Evolutionary conservation across 2,113 vertebrate genomes (phyloP).

Genomic region (Cepphus grylle): DNA sequence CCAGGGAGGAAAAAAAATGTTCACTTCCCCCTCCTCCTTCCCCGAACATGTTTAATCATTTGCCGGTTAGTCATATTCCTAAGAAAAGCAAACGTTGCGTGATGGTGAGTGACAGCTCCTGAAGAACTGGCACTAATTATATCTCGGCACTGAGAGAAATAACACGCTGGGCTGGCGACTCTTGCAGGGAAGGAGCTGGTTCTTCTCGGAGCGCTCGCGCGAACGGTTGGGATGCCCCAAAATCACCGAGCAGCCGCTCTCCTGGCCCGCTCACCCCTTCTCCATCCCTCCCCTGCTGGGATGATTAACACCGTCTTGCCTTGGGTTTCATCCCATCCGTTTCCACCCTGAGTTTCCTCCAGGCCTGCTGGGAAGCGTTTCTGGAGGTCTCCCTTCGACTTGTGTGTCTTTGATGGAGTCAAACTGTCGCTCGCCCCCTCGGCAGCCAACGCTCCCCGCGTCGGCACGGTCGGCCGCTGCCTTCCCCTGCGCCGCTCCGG

Average conservation of each 20-base stretch:
- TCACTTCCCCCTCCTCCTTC: not conserved
- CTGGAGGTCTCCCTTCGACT: accelerated
- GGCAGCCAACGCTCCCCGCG: not conserved
- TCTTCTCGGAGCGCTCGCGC: accelerated
- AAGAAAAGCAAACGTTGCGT: not conserved
- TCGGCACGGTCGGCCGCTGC: accelerated
- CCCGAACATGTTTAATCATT: not conserved
- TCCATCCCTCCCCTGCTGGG: not conserved
- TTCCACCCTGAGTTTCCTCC: not conserved
- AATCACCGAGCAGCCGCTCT: not conserved
- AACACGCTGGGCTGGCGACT: not conserved
- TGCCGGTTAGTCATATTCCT: not conserved
- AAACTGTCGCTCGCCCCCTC: not conserved
- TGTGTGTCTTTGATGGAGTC: not conserved
- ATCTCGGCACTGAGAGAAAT: not conserved
- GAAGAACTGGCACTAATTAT: not conserved
- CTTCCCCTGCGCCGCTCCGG: accelerated
- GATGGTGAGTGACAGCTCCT: slow-evolving; percentile 15
- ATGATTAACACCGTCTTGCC: accelerated
- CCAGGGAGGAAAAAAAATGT: not conserved
- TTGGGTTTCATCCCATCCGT: not conserved
- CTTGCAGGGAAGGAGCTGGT: not conserved
- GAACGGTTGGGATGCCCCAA: not conserved
- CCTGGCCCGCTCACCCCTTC: not conserved
- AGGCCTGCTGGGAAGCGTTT: not conserved